A percentile compares a stretch with the other conserved stretches of the same genome.
These are phyloP conservation scores for Temnopleurus reevesii DNA, from an alignment of 53 echinoderm and acorn worm genomes.

Conservation along the genomic window DNA sequence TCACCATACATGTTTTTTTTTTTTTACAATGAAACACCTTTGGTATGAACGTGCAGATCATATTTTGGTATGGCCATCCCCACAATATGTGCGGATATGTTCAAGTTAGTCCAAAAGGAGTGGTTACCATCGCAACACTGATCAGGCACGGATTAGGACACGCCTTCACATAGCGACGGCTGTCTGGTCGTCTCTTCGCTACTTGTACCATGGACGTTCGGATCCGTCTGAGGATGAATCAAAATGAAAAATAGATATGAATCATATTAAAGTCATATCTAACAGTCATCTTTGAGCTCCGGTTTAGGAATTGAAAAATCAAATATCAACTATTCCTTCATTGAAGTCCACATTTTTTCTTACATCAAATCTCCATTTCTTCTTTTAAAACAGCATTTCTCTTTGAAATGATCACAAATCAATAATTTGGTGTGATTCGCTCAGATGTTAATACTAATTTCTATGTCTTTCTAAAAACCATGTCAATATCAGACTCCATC, in stretches of 20 bases:
- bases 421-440: no score
- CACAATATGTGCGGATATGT: not conserved
- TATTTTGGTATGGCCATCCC: not conserved
- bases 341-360: no score
- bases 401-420: no score
- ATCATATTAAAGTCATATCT: not conserved
- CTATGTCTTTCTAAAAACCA: no score
- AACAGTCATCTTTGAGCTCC: no score
- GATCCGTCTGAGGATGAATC: not conserved
- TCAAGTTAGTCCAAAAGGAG: not conserved
- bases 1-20: no score
- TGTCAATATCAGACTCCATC: no score
- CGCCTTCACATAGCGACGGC: conserved; percentile 6
- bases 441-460: no score
- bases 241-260: not conserved
- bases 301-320: no score
- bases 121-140: not conserved
- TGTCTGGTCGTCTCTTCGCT: conserved; percentile 21
- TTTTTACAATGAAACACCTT: not conserved
- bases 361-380: no score
- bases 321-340: no score
- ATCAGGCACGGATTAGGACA: not conserved
- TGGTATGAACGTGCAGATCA: conserved; percentile 9
- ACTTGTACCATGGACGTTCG: conserved; percentile 11
- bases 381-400: no score